Conservation (phyloP, 2,888 invertebrate species). For the Phlogophora meticulosa region DNA sequence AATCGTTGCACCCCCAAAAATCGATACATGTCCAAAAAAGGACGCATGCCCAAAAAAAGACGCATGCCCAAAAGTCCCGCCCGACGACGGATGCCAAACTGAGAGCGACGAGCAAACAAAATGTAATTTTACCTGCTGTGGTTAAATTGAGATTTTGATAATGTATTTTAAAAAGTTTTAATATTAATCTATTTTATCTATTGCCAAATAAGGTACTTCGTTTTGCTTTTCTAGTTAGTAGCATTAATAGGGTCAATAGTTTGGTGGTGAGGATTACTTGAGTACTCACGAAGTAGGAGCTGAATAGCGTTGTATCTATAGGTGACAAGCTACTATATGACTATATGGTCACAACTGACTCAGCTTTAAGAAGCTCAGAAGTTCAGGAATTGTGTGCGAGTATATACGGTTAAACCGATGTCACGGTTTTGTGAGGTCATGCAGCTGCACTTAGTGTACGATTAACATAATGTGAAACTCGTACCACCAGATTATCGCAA, state of each 20-base stretch:
- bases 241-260: not conserved
- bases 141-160: conserved; percentile 2
- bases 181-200: not conserved
- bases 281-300: not conserved
- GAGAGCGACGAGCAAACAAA: too few species aligned
- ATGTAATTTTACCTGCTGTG: not conserved
- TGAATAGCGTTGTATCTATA: too few species aligned
- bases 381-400: not conserved
- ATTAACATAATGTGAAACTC: conserved; percentile 9
- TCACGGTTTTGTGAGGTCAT: not conserved
- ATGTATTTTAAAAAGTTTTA: not conserved
- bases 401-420: not conserved
- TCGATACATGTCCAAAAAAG: too few species aligned
- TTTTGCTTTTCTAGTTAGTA: not conserved
- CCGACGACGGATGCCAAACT: too few species aligned
- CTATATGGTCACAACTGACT: too few species aligned
- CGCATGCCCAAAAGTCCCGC: too few species aligned
- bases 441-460: not conserved
- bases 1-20: too few species aligned
- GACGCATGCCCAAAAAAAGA: too few species aligned
- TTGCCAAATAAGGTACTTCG: not conserved
- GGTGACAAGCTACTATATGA: too few species aligned
- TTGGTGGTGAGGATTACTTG: not conserved
- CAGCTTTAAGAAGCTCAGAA: not conserved
- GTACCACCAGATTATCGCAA: not conserved